phyloP scores from a whole-genome alignment of 2,888 invertebrate genomes.

The Oscheius sp. region DNA sequence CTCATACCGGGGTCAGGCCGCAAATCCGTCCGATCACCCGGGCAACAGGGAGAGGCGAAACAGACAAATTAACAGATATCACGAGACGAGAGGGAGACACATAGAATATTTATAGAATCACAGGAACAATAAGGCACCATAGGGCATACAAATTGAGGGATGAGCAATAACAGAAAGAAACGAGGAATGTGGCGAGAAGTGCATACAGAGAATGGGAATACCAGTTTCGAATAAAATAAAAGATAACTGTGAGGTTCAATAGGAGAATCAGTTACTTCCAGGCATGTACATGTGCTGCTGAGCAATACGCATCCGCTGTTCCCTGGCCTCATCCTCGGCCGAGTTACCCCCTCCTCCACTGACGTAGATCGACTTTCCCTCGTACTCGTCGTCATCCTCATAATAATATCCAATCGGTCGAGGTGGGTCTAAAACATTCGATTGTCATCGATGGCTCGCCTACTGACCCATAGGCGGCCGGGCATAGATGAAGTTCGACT shows the following conservation, averaged over 20 bases:
- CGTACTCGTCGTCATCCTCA: slow-evolving; percentile 72
- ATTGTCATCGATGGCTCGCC: neutral
- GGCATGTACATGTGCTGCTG: slow-evolving; percentile 72
- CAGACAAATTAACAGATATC: neutral
- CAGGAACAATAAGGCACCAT: slow-evolving; percentile 26
- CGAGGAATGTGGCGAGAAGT: slow-evolving; percentile 35
- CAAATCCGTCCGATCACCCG: slow-evolving; percentile 1
- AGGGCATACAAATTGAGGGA: neutral
- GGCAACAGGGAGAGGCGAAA: neutral
- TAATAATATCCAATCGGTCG: slow-evolving; percentile 72
- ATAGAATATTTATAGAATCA: slow-evolving; percentile 18
- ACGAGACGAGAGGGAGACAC: neutral
- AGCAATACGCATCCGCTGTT: slow-evolving; percentile 55
- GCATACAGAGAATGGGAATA: slow-evolving; percentile 8
- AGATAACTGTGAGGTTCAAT: slow-evolving; percentile 16
- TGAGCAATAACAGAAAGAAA: slow-evolving; percentile 22
- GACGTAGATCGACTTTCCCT: slow-evolving; percentile 48
- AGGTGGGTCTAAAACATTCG: slow-evolving; percentile 47
- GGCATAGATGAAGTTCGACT: slow-evolving; percentile 51
- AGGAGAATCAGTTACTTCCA: slow-evolving; percentile 8
- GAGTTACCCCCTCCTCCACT: slow-evolving; percentile 5
- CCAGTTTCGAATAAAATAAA: slow-evolving; percentile 20
- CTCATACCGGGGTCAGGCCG: slow-evolving; percentile 1
- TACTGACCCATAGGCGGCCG: slow-evolving; percentile 22
- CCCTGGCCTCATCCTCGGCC: slow-evolving; percentile 23